phyloP scores from a whole-genome alignment of 2,113 vertebrate genomes.

The Urocitellus parryii region DNA sequence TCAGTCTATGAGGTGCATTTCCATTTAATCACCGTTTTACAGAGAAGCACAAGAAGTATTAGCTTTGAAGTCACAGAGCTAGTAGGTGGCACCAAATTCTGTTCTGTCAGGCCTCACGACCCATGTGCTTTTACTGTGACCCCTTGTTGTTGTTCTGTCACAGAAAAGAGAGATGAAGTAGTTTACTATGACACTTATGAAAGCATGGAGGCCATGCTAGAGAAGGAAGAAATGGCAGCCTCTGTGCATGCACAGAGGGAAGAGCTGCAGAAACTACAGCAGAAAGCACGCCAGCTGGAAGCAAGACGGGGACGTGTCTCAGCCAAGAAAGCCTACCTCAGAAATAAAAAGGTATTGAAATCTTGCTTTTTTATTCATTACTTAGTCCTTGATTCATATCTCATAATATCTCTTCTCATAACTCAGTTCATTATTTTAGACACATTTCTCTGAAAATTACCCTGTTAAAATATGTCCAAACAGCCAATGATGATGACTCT shows the following conservation, averaged over 20 bases:
- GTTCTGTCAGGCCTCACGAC: neutral
- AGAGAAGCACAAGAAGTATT: neutral
- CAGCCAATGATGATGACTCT: neutral
- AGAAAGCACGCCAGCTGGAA: conserved; percentile 96
- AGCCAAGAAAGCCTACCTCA: conserved; percentile 99
- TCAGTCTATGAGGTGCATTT: neutral
- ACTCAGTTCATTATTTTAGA: neutral
- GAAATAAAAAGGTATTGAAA: conserved; percentile 95
- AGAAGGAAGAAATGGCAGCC: conserved; percentile 88
- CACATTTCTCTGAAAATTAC: neutral
- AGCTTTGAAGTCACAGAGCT: neutral
- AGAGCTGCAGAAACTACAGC: conserved; percentile 92
- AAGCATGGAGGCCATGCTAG: conserved; percentile 97
- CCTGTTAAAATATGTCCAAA: neutral
- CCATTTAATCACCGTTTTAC: neutral
- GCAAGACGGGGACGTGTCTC: conserved; percentile 96
- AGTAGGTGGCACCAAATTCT: neutral
- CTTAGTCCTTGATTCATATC: neutral
- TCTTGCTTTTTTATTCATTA: neutral
- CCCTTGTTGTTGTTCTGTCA: conserved; percentile 69
- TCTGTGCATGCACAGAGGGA: conserved; percentile 91
- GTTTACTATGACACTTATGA: conserved; percentile 98
- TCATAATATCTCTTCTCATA: neutral
- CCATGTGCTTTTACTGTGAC: neutral
- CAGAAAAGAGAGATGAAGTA: conserved; percentile 95